A percentile compares a stretch with the other conserved stretches of the same genome.
phyloP scores from a whole-genome alignment of 1,140 invertebrate species.

The Cataglyphis hispanica region DNA sequence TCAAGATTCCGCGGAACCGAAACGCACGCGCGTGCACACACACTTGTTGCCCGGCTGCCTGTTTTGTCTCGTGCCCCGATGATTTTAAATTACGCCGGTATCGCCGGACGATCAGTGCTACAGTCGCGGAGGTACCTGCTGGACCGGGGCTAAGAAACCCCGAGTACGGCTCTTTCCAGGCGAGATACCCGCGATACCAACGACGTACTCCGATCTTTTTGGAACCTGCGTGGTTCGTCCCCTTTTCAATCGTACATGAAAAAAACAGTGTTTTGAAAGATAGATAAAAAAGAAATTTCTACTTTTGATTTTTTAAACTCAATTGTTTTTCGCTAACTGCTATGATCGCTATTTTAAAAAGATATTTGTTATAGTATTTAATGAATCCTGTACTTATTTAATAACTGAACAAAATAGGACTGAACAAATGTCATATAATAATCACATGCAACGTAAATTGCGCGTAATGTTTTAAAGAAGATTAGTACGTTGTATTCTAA shows the following conservation, averaged over 20 bases:
- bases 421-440: not conserved
- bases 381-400: not conserved
- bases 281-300: constrained; percentile 8
- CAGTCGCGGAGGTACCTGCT: constrained; percentile 77
- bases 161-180: constrained; percentile 74
- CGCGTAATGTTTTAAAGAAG: not conserved
- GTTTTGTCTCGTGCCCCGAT: constrained; percentile 82
- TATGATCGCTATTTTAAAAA: not conserved
- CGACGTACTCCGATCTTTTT: constrained; percentile 65
- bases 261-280: constrained; percentile 11
- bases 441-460: not conserved
- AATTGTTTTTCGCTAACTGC: not conserved
- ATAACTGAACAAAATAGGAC: not conserved
- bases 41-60: constrained; percentile 80
- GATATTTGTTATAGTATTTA: not conserved
- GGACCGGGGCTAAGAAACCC: constrained; percentile 72
- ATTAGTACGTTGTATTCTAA: not conserved
- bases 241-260: constrained; percentile 52
- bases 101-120: constrained; percentile 81
- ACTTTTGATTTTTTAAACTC: constrained; percentile 4
- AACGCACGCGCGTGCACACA: constrained; percentile 58
- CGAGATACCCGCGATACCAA: constrained; percentile 74
- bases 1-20: constrained; percentile 80
- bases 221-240: constrained; percentile 55
- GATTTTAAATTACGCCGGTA: constrained; percentile 83